These are phyloP conservation scores for Porites divaricata DNA, from an alignment of 92 coral and sea anemone species.

Conservation along the genomic window DNA sequence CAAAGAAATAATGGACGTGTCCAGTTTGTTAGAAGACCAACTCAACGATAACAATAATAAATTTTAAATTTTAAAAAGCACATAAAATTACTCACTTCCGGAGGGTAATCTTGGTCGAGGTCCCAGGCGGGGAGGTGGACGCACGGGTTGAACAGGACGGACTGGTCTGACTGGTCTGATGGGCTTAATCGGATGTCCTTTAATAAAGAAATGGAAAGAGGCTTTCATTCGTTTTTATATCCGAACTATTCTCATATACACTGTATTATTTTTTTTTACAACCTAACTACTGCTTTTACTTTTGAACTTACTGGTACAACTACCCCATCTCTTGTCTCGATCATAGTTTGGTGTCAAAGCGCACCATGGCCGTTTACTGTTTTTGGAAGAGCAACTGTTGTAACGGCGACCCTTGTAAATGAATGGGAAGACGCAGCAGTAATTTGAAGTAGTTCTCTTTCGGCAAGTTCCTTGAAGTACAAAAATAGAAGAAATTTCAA, in stretches of 20 bases:
- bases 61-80: too few relatives aligned
- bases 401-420: conserved; percentile 66
- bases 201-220: background rate
- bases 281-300: too few relatives aligned
- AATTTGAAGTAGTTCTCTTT: conserved; percentile 24
- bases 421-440: conserved; percentile 79
- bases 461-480: conserved; percentile 32
- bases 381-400: conserved; percentile 49
- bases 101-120: conserved; percentile 35
- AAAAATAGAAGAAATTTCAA: background rate
- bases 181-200: conserved; percentile 14
- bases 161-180: conserved; percentile 18
- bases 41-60: background rate
- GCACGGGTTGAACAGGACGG: conserved; percentile 12
- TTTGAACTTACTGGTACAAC: conserved; percentile 53
- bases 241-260: background rate
- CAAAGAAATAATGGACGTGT: too few relatives aligned
- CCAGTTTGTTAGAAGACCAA: too few relatives aligned
- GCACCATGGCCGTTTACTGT: conserved; percentile 70
- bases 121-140: conserved; percentile 16
- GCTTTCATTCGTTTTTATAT: background rate
- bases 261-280: background rate
- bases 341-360: conserved; percentile 73
- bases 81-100: conserved; percentile 23
- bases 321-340: conserved; percentile 64